Evolutionary conservation across 2,797 vertebrate species (phyloP).

Genomic region (Onychomys arenicola): DNA sequence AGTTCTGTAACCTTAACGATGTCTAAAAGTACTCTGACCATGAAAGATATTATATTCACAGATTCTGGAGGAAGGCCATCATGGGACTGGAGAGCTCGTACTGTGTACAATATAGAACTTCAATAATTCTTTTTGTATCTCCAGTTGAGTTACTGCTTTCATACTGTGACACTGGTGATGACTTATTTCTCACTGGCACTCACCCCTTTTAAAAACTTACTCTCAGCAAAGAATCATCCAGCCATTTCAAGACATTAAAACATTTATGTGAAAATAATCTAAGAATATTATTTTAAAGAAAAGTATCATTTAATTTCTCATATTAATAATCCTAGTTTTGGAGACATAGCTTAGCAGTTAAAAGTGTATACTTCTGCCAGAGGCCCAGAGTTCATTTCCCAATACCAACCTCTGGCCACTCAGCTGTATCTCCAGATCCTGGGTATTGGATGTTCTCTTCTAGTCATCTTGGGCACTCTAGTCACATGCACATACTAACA

Average conservation of each 20-base stretch:
- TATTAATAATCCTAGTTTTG: not conserved
- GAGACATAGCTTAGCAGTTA: not conserved
- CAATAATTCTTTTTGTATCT: not conserved
- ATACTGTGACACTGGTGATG: not conserved
- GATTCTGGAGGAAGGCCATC: not conserved
- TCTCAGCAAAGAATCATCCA: not conserved
- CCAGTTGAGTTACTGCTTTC: not conserved
- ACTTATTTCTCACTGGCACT: not conserved
- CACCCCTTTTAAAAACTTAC: not conserved
- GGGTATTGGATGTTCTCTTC: not conserved
- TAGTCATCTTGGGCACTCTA: not conserved
- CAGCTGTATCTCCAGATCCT: not conserved
- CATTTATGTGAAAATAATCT: constrained; percentile 14
- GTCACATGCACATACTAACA: not conserved
- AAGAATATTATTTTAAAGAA: not conserved
- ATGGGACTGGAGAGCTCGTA: not conserved
- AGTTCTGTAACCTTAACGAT: not conserved
- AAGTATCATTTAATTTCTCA: not conserved
- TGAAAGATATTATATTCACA: not conserved
- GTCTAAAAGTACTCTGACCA: not conserved
- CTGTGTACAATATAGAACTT: not conserved
- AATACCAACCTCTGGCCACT: not conserved
- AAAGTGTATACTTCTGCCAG: not conserved
- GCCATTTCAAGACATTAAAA: not conserved
- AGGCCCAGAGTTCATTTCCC: not conserved